phyloP scores from a whole-genome alignment of 2,888 invertebrate genomes.

The Ctenicera cuprea region DNA sequence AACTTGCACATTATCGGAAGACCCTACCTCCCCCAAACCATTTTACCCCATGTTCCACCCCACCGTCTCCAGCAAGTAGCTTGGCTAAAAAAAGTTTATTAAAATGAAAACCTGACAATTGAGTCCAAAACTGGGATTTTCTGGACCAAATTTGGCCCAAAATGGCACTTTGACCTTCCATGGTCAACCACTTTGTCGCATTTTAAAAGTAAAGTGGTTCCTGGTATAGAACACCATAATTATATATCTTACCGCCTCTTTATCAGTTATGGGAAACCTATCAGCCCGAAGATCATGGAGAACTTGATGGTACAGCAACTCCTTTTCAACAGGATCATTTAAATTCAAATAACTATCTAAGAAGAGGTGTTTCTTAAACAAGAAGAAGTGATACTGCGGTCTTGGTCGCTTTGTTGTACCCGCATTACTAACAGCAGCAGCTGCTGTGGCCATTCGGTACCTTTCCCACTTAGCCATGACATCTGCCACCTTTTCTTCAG shows the following conservation, averaged over 20 bases:
- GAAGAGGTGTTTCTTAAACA: slow-evolving; percentile 90
- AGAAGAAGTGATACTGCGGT: slow-evolving; percentile 80
- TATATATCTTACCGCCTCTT: slow-evolving; percentile 95
- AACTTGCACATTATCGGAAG: too few species aligned
- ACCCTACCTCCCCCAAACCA: too few species aligned
- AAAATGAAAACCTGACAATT: too few species aligned
- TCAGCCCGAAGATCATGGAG: slow-evolving; percentile 93
- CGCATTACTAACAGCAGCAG: slow-evolving; percentile 68
- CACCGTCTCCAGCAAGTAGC: too few species aligned
- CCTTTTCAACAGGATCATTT: slow-evolving; percentile 93
- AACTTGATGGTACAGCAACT: slow-evolving; percentile 94
- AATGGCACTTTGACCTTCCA: too few species aligned
- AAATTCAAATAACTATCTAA: slow-evolving; percentile 87
- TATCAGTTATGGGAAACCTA: slow-evolving; percentile 93
- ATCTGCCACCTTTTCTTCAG: slow-evolving; percentile 93
- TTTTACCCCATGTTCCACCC: too few species aligned
- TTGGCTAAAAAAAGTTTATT: too few species aligned
- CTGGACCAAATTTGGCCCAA: too few species aligned
- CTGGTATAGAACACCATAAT: too few species aligned
- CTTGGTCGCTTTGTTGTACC: slow-evolving; percentile 68
- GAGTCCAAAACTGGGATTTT: too few species aligned
- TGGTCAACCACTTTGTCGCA: too few species aligned
- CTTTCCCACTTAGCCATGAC: slow-evolving; percentile 97
- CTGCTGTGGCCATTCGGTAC: slow-evolving; percentile 83
- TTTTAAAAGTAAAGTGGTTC: too few species aligned